Evolutionary conservation across 2,888 invertebrate species (phyloP).

Genomic region (Xestia c-nigrum): DNA sequence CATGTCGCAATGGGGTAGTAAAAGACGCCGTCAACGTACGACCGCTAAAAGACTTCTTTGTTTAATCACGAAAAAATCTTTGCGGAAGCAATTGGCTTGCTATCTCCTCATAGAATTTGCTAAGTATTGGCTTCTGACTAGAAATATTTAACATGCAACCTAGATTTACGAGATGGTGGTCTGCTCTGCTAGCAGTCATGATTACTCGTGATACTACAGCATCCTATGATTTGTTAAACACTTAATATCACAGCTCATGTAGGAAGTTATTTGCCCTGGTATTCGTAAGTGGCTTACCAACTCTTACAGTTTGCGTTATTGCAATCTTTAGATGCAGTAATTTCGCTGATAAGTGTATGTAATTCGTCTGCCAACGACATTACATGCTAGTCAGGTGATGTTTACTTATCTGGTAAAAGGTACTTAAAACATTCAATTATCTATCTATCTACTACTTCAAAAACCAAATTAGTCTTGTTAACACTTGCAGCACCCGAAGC

Average conservation of each 20-base stretch:
- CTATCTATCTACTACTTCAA: background rate
- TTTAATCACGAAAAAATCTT: constrained; percentile 13
- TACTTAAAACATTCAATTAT: constrained; percentile 16
- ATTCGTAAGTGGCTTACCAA: constrained; percentile 19
- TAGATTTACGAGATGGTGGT: background rate
- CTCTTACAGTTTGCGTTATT: background rate
- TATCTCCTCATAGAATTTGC: constrained; percentile 25
- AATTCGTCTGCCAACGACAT: constrained; percentile 2
- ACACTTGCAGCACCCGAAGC: background rate
- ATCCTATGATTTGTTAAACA: constrained; percentile 23
- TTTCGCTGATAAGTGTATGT: background rate
- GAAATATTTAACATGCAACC: constrained; percentile 1
- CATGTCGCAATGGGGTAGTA: background rate
- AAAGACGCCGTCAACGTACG: no score
- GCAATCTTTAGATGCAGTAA: constrained; percentile 10
- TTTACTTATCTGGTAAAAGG: constrained; percentile 3
- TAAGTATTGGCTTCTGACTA: background rate
- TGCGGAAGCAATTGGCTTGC: constrained; percentile 15
- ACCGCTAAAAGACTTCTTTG: constrained; percentile 2
- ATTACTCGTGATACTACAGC: constrained; percentile 21
- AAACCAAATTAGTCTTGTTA: constrained; percentile 8
- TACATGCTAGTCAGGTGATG: background rate
- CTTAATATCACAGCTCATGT: constrained; percentile 33
- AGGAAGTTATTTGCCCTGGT: constrained; percentile 28
- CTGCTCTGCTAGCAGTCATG: background rate